Evolutionary conservation across 1,140 invertebrate genomes (phyloP), one percentile per base, ranked within the genome.

Genomic region (Zaprionus inermis): DNA sequence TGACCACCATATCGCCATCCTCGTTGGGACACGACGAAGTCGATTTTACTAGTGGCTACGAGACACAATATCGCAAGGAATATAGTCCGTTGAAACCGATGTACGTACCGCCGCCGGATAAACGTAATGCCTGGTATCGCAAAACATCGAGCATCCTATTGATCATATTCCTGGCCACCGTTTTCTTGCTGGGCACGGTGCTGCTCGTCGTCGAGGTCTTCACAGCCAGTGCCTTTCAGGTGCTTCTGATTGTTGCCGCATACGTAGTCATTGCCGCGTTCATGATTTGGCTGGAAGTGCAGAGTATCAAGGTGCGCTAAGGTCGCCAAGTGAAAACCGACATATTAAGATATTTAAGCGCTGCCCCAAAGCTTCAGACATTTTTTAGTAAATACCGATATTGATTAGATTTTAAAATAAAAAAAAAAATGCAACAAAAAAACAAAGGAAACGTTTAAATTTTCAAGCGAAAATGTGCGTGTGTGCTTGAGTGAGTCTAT

Each of bases 11-110:
- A 16, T 44, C 7, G 14, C 52, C 72, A 41, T 55, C 64, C 14
- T 16, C 73, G 9, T 60, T 46, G 2, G 56, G 54, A 24, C 74
- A 84, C 11, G 90, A 91, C 52, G 90, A 91, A 51, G 60, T 91
- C 7, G 90, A 91, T 32, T 91, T 91, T n/a, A 88, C 70, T 58
- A 91, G 90, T 69, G 90, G 90, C 38, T 91, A 78, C 56, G 90
- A 91, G 72, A 91, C 78, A 28, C 90, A 91, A 51, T 91, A 91
- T 63, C 51, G 59, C 12, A 76, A 91, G 69, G 90, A 91, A 65
- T 91, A 91, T 54, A 91, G 90, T 41, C 78, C 78, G 0, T 30
- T 86, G 14, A 79, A 76, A 30, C 75, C 79, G n/a, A 71, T 71
- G 0, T 78, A 54, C 46, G 74, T 90, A 3, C 69, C 79, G 6